Evolutionary conservation across 1,140 invertebrate species (phyloP).

Genomic region (Drosophila arawakana): DNA sequence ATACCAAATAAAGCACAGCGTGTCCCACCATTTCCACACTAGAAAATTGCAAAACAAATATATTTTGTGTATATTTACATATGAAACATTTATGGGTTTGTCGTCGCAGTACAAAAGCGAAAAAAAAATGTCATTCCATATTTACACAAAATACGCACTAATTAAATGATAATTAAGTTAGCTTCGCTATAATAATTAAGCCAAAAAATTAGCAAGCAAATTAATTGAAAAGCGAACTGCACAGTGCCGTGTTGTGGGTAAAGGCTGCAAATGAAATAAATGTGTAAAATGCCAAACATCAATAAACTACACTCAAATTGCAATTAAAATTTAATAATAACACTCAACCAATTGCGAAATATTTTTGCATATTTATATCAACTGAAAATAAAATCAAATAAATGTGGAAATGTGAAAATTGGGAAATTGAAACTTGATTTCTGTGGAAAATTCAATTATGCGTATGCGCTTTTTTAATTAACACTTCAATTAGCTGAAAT

Average conservation of each 20-base stretch:
- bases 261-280: slow-evolving; percentile 33
- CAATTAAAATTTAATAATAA: slow-evolving; percentile 60
- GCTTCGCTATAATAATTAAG: slow-evolving; percentile 37
- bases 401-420: background rate
- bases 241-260: background rate
- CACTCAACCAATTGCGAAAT: slow-evolving; percentile 13
- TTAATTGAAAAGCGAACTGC: slow-evolving; percentile 26
- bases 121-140: slow-evolving; percentile 33
- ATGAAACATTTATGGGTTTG: background rate
- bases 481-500: slow-evolving; percentile 52
- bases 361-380: slow-evolving; percentile 10
- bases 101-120: background rate
- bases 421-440: background rate
- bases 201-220: slow-evolving; percentile 39
- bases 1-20: background rate
- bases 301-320: slow-evolving; percentile 53
- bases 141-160: slow-evolving; percentile 45
- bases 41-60: slow-evolving; percentile 30
- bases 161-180: slow-evolving; percentile 61
- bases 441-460: slow-evolving; percentile 52
- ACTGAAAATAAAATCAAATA: background rate
- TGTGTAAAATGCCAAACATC: slow-evolving; percentile 50
- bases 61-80: slow-evolving; percentile 19
- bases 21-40: background rate
- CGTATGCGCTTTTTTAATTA: slow-evolving; percentile 54